Evolutionary conservation across 2,888 invertebrate genomes (phyloP), one percentile per base, ranked within the genome.

Genomic region (Leptogaster cylindrica): DNA sequence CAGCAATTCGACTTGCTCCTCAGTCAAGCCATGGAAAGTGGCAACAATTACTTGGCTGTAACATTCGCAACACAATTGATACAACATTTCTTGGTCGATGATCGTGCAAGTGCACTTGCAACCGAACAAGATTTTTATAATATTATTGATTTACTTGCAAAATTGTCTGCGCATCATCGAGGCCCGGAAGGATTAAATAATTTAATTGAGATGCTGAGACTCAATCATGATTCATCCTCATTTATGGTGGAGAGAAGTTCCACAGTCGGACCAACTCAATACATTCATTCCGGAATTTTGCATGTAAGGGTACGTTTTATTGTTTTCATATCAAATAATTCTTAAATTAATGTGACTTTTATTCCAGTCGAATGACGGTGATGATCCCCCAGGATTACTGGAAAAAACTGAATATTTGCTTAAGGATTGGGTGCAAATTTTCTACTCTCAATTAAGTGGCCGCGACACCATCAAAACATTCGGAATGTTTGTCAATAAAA

Each of bases 321-420:
- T 61, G 12, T 44, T 3, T 41, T 61, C 10, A 16, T 41, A 41
- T 16, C 25, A 25, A 12, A n/a, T 41, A 12, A 7, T 25, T 39
- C 4, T 36, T 25, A 23, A 25, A 50, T 31, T 69, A 8, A 8
- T 33, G 8, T 68, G 55, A 51, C 14, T 44, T 67, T 50, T 58
- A 0, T 55, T 72, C 46, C 81, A 89, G 85, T 91, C 93, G 28
- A 88, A 93, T 68, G 95, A 95, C 75, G 93, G 90, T 75, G 92
- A 93, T 75, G 97, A 97, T 82, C 97, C 97, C 2, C 94, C 94
- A 0, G 96, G 95, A 18, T 83, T 97, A 44, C 90, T 93, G 75
- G 97, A 97, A 77, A 97, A 97, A 80, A 96, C 97, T 0, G 98
- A 99, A 80, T 92, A 86, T 74, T 83, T 99, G 8, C 84, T 99